Evolutionary conservation across 2,888 invertebrate genomes (phyloP).

Genomic region (Acanthopleura granulata): DNA sequence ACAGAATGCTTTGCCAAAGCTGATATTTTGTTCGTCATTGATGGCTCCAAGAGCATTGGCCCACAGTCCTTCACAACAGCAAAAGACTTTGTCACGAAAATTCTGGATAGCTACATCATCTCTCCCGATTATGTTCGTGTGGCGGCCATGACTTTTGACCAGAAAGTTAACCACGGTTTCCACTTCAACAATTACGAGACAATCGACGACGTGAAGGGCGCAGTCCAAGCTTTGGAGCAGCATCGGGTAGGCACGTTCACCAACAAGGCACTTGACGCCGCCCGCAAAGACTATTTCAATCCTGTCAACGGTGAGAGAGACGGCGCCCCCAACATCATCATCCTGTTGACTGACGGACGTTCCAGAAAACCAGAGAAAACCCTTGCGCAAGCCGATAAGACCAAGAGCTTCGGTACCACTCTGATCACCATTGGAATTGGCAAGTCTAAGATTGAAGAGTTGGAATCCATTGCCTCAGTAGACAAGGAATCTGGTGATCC

Average conservation of each 20-base stretch:
- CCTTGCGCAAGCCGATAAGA: background rate
- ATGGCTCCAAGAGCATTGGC: background rate
- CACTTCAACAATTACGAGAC: background rate
- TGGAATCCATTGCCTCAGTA: background rate
- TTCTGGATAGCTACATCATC: background rate
- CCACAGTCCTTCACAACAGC: background rate
- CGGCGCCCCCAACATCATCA: background rate
- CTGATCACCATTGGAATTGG: background rate
- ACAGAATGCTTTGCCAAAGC: constrained; percentile 2
- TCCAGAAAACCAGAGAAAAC: background rate
- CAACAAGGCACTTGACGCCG: background rate
- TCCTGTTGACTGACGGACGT: background rate
- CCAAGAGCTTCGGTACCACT: background rate
- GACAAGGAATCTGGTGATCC: background rate
- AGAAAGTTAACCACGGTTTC: background rate
- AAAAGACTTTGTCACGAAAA: background rate
- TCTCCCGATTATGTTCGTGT: background rate
- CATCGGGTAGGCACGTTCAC: background rate
- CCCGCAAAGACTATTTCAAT: background rate
- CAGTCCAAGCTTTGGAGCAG: background rate
- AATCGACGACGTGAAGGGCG: background rate
- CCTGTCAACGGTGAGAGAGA: background rate
- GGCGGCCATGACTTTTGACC: background rate
- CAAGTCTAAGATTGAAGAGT: background rate
- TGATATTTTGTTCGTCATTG: constrained; percentile 4